These are phyloP conservation scores for Trilocha varians DNA, from an alignment of 2,888 invertebrate species.

Conservation along the genomic window DNA sequence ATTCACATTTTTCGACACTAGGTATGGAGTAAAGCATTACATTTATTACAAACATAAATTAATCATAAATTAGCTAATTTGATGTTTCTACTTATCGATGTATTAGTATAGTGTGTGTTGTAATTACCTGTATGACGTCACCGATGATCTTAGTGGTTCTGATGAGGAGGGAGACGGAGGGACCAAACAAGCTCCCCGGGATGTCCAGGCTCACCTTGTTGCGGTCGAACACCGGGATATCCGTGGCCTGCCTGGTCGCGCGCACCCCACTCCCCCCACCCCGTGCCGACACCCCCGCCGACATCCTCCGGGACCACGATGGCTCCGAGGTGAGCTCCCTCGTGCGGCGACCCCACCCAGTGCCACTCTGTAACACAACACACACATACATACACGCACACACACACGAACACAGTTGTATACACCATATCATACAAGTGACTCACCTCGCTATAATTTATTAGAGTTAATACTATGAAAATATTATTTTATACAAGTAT, in stretches of 20 bases:
- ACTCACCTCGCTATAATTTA: too few relatives aligned
- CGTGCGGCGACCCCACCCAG: constrained; percentile 28
- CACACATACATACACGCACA: constrained; percentile 1
- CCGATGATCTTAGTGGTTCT: constrained; percentile 77
- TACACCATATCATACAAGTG: too few relatives aligned
- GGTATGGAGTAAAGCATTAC: too few relatives aligned
- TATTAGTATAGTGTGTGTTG: not conserved
- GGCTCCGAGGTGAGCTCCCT: constrained; percentile 17
- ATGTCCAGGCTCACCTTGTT: constrained; percentile 78
- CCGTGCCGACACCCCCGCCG: constrained; percentile 12
- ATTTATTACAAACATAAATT: not conserved
- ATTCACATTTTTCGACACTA: too few relatives aligned
- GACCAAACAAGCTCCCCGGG: constrained; percentile 77
- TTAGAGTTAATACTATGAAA: too few relatives aligned
- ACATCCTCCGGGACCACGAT: constrained; percentile 12
- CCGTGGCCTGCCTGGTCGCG: constrained; percentile 49
- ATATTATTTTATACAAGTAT: too few relatives aligned
- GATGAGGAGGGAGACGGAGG: constrained; percentile 78
- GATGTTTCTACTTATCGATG: too few relatives aligned
- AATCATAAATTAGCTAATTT: too few relatives aligned
- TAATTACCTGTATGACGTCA: constrained; percentile 75
- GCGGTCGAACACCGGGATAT: constrained; percentile 75
- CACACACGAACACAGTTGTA: too few relatives aligned
- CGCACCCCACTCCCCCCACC: constrained; percentile 10
- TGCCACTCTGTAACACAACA: constrained; percentile 42